Conservation (phyloP, 2,797 vertebrate species). For the Lagorchestes hirsutus region DNA sequence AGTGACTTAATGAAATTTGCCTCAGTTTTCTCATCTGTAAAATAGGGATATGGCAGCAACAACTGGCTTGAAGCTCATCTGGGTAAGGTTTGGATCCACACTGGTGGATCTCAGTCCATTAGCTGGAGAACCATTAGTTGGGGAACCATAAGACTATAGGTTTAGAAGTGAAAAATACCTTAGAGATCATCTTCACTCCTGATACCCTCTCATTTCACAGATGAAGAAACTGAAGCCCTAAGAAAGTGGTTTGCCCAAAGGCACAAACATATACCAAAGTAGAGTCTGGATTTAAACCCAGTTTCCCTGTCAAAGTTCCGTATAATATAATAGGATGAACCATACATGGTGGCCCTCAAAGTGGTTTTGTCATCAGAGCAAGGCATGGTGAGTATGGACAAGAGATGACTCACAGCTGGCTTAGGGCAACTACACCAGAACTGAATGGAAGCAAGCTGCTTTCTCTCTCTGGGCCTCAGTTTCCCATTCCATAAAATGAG, state of each 20-base stretch:
- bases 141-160: background rate
- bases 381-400: background rate
- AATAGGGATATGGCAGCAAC: background rate
- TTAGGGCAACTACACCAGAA: background rate
- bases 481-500: background rate
- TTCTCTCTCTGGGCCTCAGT: background rate
- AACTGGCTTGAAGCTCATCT: background rate
- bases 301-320: background rate
- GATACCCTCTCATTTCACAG: background rate
- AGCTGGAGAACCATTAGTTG: too few relatives aligned
- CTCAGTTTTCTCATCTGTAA: background rate
- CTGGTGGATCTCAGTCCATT: background rate
- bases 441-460: background rate
- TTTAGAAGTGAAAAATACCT: background rate
- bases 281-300: background rate
- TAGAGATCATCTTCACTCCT: background rate
- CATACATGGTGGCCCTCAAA: background rate
- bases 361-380: background rate
- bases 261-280: background rate
- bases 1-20: background rate
- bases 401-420: background rate
- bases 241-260: background rate
- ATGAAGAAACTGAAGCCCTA: background rate
- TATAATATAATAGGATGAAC: background rate
- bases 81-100: background rate